phyloP scores from a whole-genome alignment of 2,888 invertebrate species.

The Polietes domitor region DNA sequence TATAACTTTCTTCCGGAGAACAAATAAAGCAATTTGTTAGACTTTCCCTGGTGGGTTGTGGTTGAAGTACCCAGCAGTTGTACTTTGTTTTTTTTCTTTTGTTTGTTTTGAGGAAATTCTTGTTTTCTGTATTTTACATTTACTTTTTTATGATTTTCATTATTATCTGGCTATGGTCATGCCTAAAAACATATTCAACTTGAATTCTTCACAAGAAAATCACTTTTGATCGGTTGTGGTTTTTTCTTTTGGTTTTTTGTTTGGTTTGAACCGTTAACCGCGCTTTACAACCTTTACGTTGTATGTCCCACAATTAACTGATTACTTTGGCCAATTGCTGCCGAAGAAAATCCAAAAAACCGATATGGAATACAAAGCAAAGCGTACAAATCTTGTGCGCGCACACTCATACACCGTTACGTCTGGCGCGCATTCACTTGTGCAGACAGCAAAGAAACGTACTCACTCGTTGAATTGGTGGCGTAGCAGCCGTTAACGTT shows the following conservation, averaged over 20 bases:
- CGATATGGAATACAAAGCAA: constrained; percentile 28
- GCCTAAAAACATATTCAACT: not conserved
- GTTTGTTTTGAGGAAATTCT: constrained; percentile 31
- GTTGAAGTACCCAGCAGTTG: not conserved
- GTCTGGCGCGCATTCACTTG: constrained; percentile 47
- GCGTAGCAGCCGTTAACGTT: constrained; percentile 37
- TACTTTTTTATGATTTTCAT: constrained; percentile 41
- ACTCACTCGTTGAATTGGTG: constrained; percentile 17
- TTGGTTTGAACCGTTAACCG: constrained; percentile 68
- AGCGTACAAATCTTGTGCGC: not conserved
- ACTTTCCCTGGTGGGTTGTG: constrained; percentile 62
- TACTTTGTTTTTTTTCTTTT: constrained; percentile 41
- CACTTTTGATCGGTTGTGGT: not conserved
- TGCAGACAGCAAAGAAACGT: constrained; percentile 52
- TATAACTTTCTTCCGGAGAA: constrained; percentile 56
- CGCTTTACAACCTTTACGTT: constrained; percentile 73
- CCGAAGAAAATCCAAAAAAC: constrained; percentile 74
- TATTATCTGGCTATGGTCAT: not conserved
- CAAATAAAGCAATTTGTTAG: constrained; percentile 52
- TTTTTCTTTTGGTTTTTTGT: constrained; percentile 1
- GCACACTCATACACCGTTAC: constrained; percentile 5
- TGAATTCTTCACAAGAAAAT: not conserved
- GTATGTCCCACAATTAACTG: constrained; percentile 77
- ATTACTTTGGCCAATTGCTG: constrained; percentile 74
- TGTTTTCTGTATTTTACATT: too few species aligned